Percentiles rank a stretch among this genome's conserved stretches.
Evolutionary conservation across 2,888 invertebrate species (phyloP).

Genomic region (Protodeltote pygarga): DNA sequence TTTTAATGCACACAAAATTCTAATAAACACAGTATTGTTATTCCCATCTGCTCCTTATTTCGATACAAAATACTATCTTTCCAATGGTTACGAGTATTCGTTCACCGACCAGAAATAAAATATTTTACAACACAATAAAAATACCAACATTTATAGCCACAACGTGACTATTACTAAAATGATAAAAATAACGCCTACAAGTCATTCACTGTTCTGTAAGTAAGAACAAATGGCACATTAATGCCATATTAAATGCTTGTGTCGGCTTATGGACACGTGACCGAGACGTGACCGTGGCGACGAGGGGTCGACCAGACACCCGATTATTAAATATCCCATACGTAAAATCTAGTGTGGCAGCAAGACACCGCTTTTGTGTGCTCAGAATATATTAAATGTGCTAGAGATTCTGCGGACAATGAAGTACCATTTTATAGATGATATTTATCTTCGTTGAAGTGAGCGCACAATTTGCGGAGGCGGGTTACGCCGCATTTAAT

Average conservation of each 20-base stretch:
- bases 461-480: constrained; percentile 10
- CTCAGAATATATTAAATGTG: constrained; percentile 24
- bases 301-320: neutral
- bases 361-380: constrained; percentile 14
- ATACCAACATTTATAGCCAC: constrained; percentile 30
- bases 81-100: constrained; percentile 11
- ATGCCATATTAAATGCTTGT: constrained; percentile 29
- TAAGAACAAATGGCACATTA: constrained; percentile 37
- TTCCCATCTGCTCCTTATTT: constrained; percentile 10
- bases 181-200: constrained; percentile 25
- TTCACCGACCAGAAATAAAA: constrained; percentile 26
- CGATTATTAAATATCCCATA: constrained; percentile 40
- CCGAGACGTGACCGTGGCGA: constrained; percentile 14
- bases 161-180: constrained; percentile 24
- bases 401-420: constrained; percentile 11
- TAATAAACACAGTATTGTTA: constrained; percentile 4
- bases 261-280: constrained; percentile 15
- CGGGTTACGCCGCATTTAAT: constrained; percentile 18
- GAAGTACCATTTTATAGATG: constrained; percentile 3
- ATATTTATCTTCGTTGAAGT: constrained; percentile 26
- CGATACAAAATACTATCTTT: constrained; percentile 7
- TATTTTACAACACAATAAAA: constrained; percentile 28
- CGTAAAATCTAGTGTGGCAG: constrained; percentile 23
- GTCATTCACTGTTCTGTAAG: constrained; percentile 22
- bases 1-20: neutral